phyloP scores from a whole-genome alignment of 2,888 invertebrate species.

The Limenitis camilla region DNA sequence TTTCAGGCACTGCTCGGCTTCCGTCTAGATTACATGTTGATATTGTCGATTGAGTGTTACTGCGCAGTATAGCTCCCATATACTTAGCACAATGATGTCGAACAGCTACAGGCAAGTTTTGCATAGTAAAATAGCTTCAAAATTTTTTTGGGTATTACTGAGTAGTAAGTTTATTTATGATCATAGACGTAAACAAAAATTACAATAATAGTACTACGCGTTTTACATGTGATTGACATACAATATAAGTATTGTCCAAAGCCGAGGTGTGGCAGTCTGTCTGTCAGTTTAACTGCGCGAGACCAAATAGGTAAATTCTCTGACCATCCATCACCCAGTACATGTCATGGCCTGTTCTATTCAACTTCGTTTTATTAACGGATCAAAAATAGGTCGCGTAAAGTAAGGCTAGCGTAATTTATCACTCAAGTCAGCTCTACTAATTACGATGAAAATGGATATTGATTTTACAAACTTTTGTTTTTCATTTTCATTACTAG shows the following conservation, averaged over 20 bases:
- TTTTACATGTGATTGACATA: conserved; percentile 55
- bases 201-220: conserved; percentile 48
- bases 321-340: conserved; percentile 55
- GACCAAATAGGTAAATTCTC: conserved; percentile 46
- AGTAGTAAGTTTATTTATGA: no score
- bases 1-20: no score
- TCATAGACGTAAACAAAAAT: conserved; percentile 25
- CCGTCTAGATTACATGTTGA: no score
- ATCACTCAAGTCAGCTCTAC: conserved; percentile 39
- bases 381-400: conserved; percentile 49
- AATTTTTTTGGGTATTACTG: no score
- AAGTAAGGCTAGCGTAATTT: conserved; percentile 44
- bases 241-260: conserved; percentile 62
- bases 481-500: no score
- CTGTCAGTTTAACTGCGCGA: conserved; percentile 51
- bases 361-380: conserved; percentile 49
- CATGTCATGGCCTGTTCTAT: conserved; percentile 42
- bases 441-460: conserved; percentile 27
- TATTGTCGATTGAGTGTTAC: no score
- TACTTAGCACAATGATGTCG: no score
- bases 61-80: no score
- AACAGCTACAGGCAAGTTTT: no score
- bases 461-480: conserved; percentile 11
- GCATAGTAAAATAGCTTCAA: no score
- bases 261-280: conserved; percentile 47